Conservation (phyloP, 1,140 invertebrate species). For the Lasaia peninsularis region DNA sequence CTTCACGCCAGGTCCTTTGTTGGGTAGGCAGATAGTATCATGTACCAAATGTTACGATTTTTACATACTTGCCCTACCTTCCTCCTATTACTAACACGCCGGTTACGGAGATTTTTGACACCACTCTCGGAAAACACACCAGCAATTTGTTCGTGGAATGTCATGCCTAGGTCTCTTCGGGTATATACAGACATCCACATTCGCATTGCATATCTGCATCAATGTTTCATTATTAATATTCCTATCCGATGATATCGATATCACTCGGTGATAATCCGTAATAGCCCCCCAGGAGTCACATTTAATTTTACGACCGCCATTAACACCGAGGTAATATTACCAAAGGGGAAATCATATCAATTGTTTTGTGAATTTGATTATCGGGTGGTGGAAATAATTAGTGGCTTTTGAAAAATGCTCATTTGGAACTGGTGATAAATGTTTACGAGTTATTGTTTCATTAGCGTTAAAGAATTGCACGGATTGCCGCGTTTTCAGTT, state of each 20-base stretch:
- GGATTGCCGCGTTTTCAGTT: conserved; percentile 24
- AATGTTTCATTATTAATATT: no score
- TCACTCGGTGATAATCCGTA: no score
- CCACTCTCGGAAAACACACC: no score
- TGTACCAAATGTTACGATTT: no score
- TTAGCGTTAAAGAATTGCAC: conserved; percentile 34
- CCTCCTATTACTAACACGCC: no score
- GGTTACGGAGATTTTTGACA: no score
- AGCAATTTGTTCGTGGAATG: no score
- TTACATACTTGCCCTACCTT: no score
- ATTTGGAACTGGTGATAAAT: conserved; percentile 70
- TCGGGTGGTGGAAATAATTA: conserved; percentile 69
- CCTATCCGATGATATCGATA: no score
- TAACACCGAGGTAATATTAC: conserved; percentile 21
- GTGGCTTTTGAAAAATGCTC: conserved; percentile 65
- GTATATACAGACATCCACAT: conserved; percentile 25
- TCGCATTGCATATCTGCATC: not conserved
- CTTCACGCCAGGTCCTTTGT: no score
- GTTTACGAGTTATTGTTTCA: conserved; percentile 72
- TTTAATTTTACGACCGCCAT: conserved; percentile 15
- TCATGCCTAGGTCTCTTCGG: no score
- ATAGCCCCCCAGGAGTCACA: conserved; percentile 2
- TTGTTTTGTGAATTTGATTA: conserved; percentile 46
- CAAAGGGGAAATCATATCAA: conserved; percentile 50
- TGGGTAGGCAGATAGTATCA: no score